A percentile compares a stretch with the other conserved stretches of the same genome.
Evolutionary conservation across 2,113 vertebrate species (phyloP).

Genomic region (Brachypodius melanocephalos): DNA sequence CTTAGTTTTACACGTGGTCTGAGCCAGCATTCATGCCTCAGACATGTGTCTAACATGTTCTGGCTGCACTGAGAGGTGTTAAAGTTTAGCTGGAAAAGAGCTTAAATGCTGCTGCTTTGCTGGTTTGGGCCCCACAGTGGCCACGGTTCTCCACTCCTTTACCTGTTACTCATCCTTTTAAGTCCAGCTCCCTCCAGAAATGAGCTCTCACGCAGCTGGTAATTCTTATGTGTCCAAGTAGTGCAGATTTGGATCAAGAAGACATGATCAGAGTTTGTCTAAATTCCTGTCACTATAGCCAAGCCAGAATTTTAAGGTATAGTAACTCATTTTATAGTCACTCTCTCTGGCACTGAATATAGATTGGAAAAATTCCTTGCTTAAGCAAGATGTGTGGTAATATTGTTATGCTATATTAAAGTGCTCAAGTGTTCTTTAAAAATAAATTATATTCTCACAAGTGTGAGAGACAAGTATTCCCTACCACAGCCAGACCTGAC

Average conservation of each 20-base stretch:
- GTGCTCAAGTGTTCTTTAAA: slow-evolving; percentile 61
- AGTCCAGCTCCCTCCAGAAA: background rate
- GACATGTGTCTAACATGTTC: background rate
- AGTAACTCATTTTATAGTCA: slow-evolving; percentile 64
- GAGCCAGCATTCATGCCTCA: background rate
- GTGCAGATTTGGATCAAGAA: slow-evolving; percentile 25
- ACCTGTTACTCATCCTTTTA: background rate
- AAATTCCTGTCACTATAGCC: slow-evolving; percentile 55
- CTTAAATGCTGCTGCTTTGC: background rate
- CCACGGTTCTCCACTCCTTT: background rate
- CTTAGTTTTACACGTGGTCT: background rate
- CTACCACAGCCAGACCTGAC: background rate
- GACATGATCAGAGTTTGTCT: slow-evolving; percentile 44
- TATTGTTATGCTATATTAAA: slow-evolving; percentile 58
- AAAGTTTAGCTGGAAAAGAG: background rate
- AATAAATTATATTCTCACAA: slow-evolving; percentile 41
- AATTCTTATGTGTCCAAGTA: background rate
- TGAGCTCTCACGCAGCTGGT: background rate
- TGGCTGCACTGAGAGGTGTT: background rate
- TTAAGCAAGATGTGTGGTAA: slow-evolving; percentile 58
- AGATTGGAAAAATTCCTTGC: slow-evolving; percentile 68
- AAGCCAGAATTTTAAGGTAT: slow-evolving; percentile 50
- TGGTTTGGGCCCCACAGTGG: background rate
- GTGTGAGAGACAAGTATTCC: background rate
- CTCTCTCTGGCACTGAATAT: slow-evolving; percentile 46